Conservation (phyloP, 2,113 vertebrate genomes). For the Malurus melanocephalus region DNA sequence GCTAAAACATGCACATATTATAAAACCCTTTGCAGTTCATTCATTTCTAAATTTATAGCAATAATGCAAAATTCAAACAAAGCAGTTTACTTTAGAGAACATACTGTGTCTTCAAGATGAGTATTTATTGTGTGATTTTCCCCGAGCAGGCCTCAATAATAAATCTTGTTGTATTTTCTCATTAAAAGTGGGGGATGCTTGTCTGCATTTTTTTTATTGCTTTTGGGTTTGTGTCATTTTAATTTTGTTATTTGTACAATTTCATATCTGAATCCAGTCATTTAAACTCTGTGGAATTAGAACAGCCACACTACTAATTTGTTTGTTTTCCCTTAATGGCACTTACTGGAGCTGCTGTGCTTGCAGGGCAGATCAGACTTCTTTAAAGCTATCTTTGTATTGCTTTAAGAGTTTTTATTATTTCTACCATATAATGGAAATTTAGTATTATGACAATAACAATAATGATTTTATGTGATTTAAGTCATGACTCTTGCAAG, state of each 20-base stretch:
- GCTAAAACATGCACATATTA: not conserved
- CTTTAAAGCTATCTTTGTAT: not conserved
- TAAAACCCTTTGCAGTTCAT: not conserved
- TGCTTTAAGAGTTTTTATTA: not conserved
- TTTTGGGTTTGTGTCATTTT: not conserved
- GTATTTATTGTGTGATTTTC: not conserved
- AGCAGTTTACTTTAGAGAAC: not conserved
- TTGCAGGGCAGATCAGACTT: not conserved
- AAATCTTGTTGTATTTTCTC: not conserved
- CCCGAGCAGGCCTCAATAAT: not conserved
- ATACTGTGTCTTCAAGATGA: not conserved
- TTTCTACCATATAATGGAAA: not conserved
- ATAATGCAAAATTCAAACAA: not conserved
- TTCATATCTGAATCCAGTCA: not conserved
- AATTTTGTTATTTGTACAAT: not conserved
- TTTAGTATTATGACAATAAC: not conserved
- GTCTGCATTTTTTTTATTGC: not conserved
- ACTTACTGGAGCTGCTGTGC: not conserved
- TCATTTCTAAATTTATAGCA: not conserved
- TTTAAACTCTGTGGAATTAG: not conserved
- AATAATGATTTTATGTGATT: not conserved
- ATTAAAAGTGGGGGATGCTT: not conserved
- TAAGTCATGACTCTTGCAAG: not conserved
- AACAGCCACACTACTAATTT: not conserved
- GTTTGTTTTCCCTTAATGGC: not conserved